These are phyloP conservation scores for Oryzias celebensis DNA, from an alignment of 2,113 vertebrate genomes.

Conservation along the genomic window DNA sequence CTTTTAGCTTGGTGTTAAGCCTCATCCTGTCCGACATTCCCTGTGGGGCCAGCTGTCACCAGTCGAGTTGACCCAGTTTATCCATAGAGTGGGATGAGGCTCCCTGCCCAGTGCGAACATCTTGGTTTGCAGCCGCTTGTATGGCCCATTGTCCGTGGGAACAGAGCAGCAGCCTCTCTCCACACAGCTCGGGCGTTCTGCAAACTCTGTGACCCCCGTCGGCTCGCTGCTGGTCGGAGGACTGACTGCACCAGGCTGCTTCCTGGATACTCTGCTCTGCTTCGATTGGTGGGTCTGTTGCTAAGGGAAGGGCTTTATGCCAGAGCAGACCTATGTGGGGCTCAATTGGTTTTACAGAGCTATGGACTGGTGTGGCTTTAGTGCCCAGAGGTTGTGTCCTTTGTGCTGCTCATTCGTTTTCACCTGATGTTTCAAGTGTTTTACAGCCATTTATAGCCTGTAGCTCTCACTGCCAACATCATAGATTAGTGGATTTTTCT, in stretches of 20 bases:
- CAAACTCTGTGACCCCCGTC: conserved; percentile 18
- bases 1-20: not conserved
- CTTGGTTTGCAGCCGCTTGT: conserved; percentile 51
- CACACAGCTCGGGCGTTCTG: conserved; percentile 18
- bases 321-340: too few relatives aligned
- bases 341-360: too few relatives aligned
- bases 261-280: conserved; percentile 47
- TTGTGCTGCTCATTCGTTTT: too few relatives aligned
- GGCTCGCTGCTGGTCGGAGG: conserved; percentile 2
- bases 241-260: conserved; percentile 11
- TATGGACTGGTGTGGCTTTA: too few relatives aligned
- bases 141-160: conserved; percentile 39
- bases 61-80: conserved; percentile 65
- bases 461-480: too few relatives aligned
- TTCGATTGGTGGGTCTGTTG: conserved; percentile 69
- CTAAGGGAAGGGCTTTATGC: conserved; percentile 61
- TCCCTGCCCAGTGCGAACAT: conserved; percentile 58
- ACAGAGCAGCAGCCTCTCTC: conserved; percentile 22
- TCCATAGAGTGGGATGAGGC: conserved; percentile 54
- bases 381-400: too few relatives aligned
- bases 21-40: not conserved
- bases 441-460: too few relatives aligned
- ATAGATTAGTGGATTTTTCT: too few relatives aligned
- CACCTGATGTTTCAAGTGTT: too few relatives aligned
- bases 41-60: conserved; percentile 51